Base-by-base conservation (phyloP, 2,113 vertebrate species). In the Drymodes brunneopygia region DNA sequence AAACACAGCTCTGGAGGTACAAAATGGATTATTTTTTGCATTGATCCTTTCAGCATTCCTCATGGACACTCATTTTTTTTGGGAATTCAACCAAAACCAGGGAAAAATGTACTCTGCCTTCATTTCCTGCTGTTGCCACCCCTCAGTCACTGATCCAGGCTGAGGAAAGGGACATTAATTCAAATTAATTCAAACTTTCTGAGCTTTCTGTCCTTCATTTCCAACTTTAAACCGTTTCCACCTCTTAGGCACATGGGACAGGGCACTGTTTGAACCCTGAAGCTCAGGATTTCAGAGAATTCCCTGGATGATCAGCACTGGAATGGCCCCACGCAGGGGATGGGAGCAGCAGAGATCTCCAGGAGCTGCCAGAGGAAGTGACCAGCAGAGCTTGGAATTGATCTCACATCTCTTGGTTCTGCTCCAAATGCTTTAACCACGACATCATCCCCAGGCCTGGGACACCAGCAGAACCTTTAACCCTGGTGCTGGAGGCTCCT, bases 381-480 rank as follows among this genome's bases (percentile, higher is more conserved):
- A 67, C 58, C 80, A 70, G 20, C 80, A 65, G 69, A 47, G 89
- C 78, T 81, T 91, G 89, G 93, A 86, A 95, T 95, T 91, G 51
- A 27, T 95, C 91, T 84, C 93, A 27, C 91, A 72, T 95, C 91
- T 87, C 66, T 50, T 96, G 95, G 78, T 69, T 35, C 81, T 74
- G 67, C 31, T 61, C 94, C 95, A 96, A 91, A 89, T 79, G 86
- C 27, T 87, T 91, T 11, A 92, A 77, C 19, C 89, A 54, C 89
- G 38, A 72, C 78, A 91, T 95, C 93, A 95, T 87, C 81, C 86
- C 44, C 77, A 75, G 81, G 84, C 73, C 61, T 72, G 69, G 66
- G 73, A 92, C 84, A 91, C 66, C 73, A 67, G 1, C 11, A 62
- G 65, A 45, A 44, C 57, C 73, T 94, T 92, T 62, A 86, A 86